Conservation (phyloP, 2,888 invertebrate species). For the Acheta domesticus region DNA sequence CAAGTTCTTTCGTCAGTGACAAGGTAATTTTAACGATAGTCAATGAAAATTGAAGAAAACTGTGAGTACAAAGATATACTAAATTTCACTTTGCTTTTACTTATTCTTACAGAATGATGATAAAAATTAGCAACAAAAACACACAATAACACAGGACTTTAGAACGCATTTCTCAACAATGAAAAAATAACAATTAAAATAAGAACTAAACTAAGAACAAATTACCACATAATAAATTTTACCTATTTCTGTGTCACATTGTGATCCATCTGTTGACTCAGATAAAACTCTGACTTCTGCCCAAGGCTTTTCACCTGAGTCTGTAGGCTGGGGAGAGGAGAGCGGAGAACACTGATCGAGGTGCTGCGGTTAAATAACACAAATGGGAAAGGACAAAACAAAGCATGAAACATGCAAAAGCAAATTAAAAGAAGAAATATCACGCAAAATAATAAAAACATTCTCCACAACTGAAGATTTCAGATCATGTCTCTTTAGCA, state of each 20-base stretch:
- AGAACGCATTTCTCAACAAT: too few relatives aligned
- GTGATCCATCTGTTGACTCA: constrained; percentile 20
- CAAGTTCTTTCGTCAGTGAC: too few relatives aligned
- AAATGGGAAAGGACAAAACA: constrained; percentile 19
- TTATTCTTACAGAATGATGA: too few relatives aligned
- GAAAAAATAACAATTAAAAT: too few relatives aligned
- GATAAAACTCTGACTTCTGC: constrained; percentile 29
- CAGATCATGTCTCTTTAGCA: not conserved
- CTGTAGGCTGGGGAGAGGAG: constrained; percentile 20
- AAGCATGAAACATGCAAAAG: constrained; percentile 20
- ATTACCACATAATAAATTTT: not conserved
- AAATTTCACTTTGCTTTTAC: too few relatives aligned
- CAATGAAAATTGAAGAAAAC: too few relatives aligned
- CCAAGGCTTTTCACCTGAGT: constrained; percentile 27
- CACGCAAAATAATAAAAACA: not conserved
- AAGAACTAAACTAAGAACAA: too few relatives aligned
- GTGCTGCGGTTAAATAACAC: constrained; percentile 22
- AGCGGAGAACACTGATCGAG: constrained; percentile 27
- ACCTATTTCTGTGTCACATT: constrained; percentile 27
- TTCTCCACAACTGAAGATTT: not conserved
- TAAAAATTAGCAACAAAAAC: too few relatives aligned
- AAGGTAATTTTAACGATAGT: too few relatives aligned
- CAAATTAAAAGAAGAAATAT: not conserved
- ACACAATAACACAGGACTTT: too few relatives aligned
- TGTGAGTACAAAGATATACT: too few relatives aligned